Conservation (phyloP, 2,113 vertebrate species). For the Nothoprocta perdicaria region DNA sequence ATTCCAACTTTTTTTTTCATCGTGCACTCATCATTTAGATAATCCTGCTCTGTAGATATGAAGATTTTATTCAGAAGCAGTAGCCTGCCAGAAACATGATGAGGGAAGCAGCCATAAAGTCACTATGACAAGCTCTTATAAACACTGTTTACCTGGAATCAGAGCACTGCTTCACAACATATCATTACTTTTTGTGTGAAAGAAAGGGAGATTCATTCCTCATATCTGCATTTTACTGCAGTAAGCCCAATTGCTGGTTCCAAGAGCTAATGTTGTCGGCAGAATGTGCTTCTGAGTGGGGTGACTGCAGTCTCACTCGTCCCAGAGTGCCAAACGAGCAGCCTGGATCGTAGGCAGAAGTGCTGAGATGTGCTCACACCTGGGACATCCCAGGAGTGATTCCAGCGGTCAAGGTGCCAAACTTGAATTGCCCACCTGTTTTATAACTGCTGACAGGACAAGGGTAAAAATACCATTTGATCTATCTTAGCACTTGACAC, state of each 20-base stretch:
- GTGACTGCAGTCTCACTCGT: neutral
- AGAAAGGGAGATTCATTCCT: neutral
- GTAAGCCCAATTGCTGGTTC: neutral
- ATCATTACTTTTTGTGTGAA: accelerated
- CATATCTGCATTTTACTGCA: neutral
- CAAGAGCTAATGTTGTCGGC: neutral
- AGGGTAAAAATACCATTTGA: neutral
- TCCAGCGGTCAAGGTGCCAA: neutral
- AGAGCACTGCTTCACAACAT: neutral
- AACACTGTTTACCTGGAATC: neutral
- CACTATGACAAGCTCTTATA: neutral
- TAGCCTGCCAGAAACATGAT: neutral
- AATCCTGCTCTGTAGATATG: neutral
- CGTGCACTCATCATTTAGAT: neutral
- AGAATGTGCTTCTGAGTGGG: neutral
- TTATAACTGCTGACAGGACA: no score
- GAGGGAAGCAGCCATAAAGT: neutral
- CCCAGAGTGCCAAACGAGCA: neutral
- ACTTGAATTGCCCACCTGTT: neutral
- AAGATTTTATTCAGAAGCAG: neutral
- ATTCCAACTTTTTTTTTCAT: neutral
- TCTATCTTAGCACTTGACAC: neutral
- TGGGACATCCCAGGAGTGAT: neutral
- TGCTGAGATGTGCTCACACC: neutral
- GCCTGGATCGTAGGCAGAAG: neutral